Conservation (phyloP, 2,888 invertebrate species). For the Plebejus melissa region DNA sequence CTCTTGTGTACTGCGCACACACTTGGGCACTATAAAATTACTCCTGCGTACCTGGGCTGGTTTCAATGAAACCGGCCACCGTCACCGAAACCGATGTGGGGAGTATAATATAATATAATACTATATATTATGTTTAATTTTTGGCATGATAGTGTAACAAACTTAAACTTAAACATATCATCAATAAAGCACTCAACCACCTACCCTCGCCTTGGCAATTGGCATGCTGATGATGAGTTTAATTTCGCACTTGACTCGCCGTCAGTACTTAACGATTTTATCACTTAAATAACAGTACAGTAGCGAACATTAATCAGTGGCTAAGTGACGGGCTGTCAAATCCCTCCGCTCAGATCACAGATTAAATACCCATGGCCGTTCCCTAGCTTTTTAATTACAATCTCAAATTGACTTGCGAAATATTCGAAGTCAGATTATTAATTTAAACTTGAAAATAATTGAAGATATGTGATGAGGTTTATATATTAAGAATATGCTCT, state of each 20-base stretch:
- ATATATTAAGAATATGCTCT: too few relatives aligned
- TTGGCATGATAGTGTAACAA: too few relatives aligned
- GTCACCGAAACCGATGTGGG: too few relatives aligned
- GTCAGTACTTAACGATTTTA: constrained; percentile 30
- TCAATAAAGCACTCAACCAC: too few relatives aligned
- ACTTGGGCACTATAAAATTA: too few relatives aligned
- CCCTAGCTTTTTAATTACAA: constrained; percentile 12
- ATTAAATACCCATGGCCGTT: constrained; percentile 20
- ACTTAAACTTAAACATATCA: too few relatives aligned
- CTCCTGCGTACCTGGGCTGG: too few relatives aligned
- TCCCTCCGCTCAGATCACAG: constrained; percentile 46
- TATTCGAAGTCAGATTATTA: background rate
- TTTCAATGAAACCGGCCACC: too few relatives aligned
- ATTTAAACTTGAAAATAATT: background rate
- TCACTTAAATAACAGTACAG: constrained; percentile 44
- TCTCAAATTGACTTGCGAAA: constrained; percentile 3
- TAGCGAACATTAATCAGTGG: constrained; percentile 65
- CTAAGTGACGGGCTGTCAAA: constrained; percentile 60
- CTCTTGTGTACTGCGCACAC: too few relatives aligned
- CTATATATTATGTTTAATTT: too few relatives aligned
- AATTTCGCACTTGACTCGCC: constrained; percentile 25
- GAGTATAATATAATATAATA: too few relatives aligned
- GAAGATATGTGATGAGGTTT: background rate
- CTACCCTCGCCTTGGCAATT: too few relatives aligned
- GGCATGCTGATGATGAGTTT: background rate